These are phyloP conservation scores for Aquatica leii DNA, from an alignment of 2,888 invertebrate species.

Conservation along the genomic window DNA sequence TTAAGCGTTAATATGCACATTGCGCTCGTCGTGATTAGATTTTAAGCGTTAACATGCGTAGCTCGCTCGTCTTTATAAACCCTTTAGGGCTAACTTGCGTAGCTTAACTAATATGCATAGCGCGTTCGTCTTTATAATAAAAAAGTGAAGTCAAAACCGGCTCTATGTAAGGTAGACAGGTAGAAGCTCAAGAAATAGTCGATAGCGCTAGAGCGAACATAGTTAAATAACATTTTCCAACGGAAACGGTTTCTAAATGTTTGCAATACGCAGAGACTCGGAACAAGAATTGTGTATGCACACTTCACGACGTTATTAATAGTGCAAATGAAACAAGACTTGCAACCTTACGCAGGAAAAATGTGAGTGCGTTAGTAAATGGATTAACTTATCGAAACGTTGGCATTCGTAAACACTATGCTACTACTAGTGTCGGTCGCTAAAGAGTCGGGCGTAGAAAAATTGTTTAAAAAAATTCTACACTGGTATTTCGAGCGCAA, in stretches of 20 bases:
- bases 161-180: constrained; percentile 71
- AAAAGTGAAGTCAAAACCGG: too few species aligned
- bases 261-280: constrained; percentile 79
- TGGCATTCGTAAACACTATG: constrained; percentile 84
- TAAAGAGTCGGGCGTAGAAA: constrained; percentile 76
- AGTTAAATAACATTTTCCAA: constrained; percentile 86
- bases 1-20: too few species aligned
- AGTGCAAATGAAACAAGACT: constrained; percentile 62
- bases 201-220: constrained; percentile 83
- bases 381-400: constrained; percentile 86
- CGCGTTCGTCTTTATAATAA: too few species aligned
- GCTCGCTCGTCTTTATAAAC: too few species aligned
- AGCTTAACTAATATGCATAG: too few species aligned
- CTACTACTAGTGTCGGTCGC: constrained; percentile 80
- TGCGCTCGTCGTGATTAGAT: too few species aligned
- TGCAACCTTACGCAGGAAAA: constrained; percentile 71
- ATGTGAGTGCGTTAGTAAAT: constrained; percentile 71
- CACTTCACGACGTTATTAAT: constrained; percentile 79
- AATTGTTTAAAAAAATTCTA: constrained; percentile 69
- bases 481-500: constrained; percentile 74
- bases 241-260: constrained; percentile 83
- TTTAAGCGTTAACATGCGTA: too few species aligned
- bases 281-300: constrained; percentile 83
- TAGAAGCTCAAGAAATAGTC: constrained; percentile 76
- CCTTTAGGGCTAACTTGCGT: too few species aligned